These are phyloP conservation scores for Poecilia velifera DNA, from an alignment of 2,797 vertebrate species.

Conservation along the genomic window DNA sequence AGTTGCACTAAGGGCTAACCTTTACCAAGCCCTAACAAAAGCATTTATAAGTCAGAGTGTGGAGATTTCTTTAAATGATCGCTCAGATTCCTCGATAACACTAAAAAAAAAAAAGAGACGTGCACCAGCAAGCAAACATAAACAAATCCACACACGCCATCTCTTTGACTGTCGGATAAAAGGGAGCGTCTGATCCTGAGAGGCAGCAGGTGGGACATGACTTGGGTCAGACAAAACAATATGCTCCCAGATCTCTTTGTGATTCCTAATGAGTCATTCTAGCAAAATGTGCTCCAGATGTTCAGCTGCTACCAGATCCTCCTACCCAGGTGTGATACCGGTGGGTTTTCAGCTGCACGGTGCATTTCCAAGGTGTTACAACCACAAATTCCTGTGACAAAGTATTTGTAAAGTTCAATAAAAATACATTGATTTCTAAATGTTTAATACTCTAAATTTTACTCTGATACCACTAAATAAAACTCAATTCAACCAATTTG, in stretches of 20 bases:
- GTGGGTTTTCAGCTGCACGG: neutral
- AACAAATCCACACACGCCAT: neutral
- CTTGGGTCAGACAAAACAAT: constrained; percentile 51
- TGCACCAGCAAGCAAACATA: constrained; percentile 13
- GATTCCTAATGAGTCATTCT: constrained; percentile 52
- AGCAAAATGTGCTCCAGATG: constrained; percentile 54
- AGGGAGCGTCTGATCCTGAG: constrained; percentile 48
- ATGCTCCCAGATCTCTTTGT: constrained; percentile 18
- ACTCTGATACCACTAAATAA: neutral
- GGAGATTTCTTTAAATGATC: neutral
- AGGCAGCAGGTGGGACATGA: constrained; percentile 44
- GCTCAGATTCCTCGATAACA: neutral
- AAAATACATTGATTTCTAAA: neutral
- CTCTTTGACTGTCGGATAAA: constrained; percentile 51
- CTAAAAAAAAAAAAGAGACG: constrained; percentile 10
- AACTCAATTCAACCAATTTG: neutral
- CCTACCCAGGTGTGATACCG: constrained; percentile 12
- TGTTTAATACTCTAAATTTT: neutral
- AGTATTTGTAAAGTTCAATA: neutral
- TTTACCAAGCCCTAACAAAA: neutral
- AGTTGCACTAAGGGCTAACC: neutral
- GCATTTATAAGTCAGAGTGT: neutral
- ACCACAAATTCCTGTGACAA: neutral
- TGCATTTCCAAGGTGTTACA: neutral
- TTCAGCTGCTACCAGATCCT: constrained; percentile 37